phyloP scores from a whole-genome alignment of 2,797 vertebrate species.

The Macropus fuliginosus region DNA sequence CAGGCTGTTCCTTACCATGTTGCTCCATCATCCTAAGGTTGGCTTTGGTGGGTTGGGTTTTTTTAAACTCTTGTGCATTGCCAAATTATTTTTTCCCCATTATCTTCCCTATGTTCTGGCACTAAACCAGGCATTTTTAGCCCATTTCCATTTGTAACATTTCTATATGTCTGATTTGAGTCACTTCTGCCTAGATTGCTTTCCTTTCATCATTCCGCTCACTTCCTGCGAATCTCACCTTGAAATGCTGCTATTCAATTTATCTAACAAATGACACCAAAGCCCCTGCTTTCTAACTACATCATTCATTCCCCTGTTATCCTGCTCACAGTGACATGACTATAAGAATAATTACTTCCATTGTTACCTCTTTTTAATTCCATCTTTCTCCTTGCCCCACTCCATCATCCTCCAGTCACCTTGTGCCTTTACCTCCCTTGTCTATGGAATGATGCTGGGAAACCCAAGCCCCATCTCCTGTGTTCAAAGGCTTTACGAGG shows the following conservation, averaged over 20 bases:
- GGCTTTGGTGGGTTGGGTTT: background rate
- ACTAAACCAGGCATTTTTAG: background rate
- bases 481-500: background rate
- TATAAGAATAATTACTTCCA: accelerated
- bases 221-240: background rate
- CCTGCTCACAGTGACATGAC: background rate
- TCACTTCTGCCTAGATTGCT: background rate
- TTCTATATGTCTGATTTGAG: background rate
- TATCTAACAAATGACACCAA: background rate
- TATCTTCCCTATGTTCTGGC: background rate
- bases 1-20: background rate
- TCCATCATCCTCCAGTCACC: background rate
- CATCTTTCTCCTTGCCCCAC: background rate
- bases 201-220: background rate
- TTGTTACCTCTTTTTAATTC: background rate
- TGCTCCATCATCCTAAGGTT: background rate
- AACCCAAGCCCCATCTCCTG: accelerated
- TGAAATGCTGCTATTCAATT: background rate
- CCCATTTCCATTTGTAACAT: background rate
- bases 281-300: background rate
- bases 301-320: accelerated
- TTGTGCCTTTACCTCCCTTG: accelerated
- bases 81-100: background rate
- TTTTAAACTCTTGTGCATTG: background rate
- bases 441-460: accelerated